Conservation (phyloP, 2,113 vertebrate species). For the Alethe diademata region DNA sequence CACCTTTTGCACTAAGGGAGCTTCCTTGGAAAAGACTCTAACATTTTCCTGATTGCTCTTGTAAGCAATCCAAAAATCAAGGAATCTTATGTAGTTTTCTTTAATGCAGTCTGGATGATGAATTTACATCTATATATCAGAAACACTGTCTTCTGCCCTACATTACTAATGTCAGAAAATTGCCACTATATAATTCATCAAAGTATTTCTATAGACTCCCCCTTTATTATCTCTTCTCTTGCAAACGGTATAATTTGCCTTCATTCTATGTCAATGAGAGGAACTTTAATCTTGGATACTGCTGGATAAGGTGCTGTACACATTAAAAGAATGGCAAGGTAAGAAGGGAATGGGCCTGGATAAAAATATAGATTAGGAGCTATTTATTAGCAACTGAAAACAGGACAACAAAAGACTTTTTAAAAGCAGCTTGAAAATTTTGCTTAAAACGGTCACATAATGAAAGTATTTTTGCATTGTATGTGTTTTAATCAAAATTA, state of each 20-base stretch:
- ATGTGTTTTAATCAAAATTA: background rate
- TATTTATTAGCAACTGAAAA: slow-evolving; percentile 38
- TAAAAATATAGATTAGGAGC: slow-evolving; percentile 22
- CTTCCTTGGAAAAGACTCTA: slow-evolving; percentile 45
- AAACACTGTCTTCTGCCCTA: slow-evolving; percentile 77
- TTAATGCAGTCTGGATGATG: slow-evolving; percentile 76
- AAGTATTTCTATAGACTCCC: slow-evolving; percentile 76
- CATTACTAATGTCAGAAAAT: slow-evolving; percentile 81
- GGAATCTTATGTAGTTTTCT: slow-evolving; percentile 72
- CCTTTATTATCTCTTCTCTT: slow-evolving; percentile 76
- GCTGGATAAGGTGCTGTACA: slow-evolving; percentile 21
- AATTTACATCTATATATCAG: slow-evolving; percentile 82
- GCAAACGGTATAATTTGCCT: slow-evolving; percentile 74
- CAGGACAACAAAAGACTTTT: background rate
- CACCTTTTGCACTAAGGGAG: slow-evolving; percentile 22
- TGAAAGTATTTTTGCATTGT: background rate
- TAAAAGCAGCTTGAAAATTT: background rate
- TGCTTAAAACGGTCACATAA: background rate
- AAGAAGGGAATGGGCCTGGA: background rate
- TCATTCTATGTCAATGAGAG: slow-evolving; percentile 64
- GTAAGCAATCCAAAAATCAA: slow-evolving; percentile 69
- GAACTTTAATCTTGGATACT: slow-evolving; percentile 74
- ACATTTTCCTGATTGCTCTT: slow-evolving; percentile 41
- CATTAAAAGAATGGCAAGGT: slow-evolving; percentile 40
- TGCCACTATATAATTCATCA: slow-evolving; percentile 80